Evolutionary conservation across 2,113 vertebrate genomes (phyloP).

Genomic region (Mastomys natalensis): DNA sequence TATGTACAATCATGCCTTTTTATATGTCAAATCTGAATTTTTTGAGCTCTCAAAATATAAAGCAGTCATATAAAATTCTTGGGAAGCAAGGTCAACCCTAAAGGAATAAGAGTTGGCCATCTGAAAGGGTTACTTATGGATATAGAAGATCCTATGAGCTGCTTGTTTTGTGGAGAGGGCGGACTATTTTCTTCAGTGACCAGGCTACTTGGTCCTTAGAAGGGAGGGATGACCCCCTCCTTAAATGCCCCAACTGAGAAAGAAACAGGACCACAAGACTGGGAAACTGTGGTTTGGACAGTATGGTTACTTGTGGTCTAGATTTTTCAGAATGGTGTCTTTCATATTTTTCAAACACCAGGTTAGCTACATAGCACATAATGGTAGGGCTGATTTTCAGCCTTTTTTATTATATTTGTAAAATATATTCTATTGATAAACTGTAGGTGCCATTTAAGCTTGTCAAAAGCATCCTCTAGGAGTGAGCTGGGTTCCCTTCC

Average conservation of each 20-base stretch:
- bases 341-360: not conserved
- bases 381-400: not conserved
- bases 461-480: not conserved
- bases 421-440: not conserved
- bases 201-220: not conserved
- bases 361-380: not conserved
- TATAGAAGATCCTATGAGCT: not conserved
- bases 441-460: not conserved
- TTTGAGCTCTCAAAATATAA: slow-evolving; percentile 19
- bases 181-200: not conserved
- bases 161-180: not conserved
- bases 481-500: not conserved
- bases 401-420: not conserved
- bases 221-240: not conserved
- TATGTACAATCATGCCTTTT: not conserved
- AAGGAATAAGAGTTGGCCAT: not conserved
- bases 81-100: not conserved
- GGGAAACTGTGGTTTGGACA: not conserved
- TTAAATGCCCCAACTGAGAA: not conserved
- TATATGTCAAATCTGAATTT: slow-evolving; percentile 17
- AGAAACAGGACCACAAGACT: not conserved
- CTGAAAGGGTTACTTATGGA: not conserved
- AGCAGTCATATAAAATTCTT: slow-evolving; percentile 37
- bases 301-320: not conserved
- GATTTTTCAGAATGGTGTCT: not conserved